Percentiles rank a stretch among this genome's conserved stretches.
Conservation (phyloP, 2,888 invertebrate genomes). For the Tinea trinotella region DNA sequence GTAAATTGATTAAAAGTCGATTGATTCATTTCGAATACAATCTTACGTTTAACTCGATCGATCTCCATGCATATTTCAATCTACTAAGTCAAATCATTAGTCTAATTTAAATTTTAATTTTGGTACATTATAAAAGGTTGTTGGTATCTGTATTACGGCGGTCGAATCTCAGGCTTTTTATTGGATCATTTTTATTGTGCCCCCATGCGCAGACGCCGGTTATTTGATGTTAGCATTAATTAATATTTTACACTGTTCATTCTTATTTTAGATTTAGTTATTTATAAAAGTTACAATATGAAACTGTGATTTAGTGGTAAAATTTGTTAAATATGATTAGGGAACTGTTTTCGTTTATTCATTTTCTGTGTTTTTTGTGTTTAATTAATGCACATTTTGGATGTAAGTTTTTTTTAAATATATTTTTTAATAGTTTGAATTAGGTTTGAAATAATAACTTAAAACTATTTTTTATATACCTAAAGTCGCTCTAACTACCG, state of each 20-base stretch:
- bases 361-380: constrained; percentile 40
- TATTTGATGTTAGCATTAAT: constrained; percentile 14
- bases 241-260: background rate
- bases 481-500: no score
- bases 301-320: background rate
- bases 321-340: constrained; percentile 12
- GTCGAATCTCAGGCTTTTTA: constrained; percentile 48
- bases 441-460: background rate
- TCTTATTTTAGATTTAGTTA: background rate
- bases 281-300: constrained; percentile 6
- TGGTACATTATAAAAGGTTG: constrained; percentile 37
- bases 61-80: no score
- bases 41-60: no score
- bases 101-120: no score
- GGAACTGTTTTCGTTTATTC: constrained; percentile 32
- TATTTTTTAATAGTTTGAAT: background rate
- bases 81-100: no score
- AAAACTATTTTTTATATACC: no score
- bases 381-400: constrained; percentile 56
- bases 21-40: no score
- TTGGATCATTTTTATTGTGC: constrained; percentile 55
- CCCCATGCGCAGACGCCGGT: constrained; percentile 30
- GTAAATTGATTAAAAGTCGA: no score
- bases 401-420: constrained; percentile 46
- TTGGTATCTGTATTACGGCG: constrained; percentile 36